Evolutionary conservation across 1,140 invertebrate genomes (phyloP).

Genomic region (Calliphora vicina): DNA sequence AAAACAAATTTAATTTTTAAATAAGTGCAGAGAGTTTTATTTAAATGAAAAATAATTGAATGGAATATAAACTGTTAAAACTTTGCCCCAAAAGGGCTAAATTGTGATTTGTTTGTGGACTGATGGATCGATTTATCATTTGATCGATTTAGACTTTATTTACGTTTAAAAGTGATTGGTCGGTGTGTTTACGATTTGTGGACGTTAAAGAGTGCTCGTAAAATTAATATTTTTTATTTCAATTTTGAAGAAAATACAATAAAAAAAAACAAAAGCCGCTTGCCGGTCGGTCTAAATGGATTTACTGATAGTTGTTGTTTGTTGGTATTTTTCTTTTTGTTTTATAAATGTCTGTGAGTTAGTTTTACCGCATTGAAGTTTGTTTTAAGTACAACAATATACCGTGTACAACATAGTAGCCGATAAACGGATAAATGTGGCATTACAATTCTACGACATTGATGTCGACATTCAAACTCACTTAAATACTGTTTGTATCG

Average conservation of each 20-base stretch:
- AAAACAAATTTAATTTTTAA: too few relatives aligned
- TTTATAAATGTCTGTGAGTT: background rate
- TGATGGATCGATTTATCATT: too few relatives aligned
- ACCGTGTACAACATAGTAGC: background rate
- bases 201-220: background rate
- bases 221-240: background rate
- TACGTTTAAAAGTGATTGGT: background rate
- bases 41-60: too few relatives aligned
- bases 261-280: background rate
- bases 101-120: background rate
- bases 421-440: slow-evolving; percentile 16
- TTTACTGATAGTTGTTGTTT: background rate
- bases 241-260: background rate
- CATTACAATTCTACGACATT: background rate
- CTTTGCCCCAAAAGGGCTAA: background rate
- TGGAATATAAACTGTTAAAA: too few relatives aligned
- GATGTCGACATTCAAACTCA: slow-evolving; percentile 8
- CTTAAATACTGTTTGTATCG: background rate
- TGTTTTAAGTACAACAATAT: background rate
- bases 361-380: background rate
- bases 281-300: background rate
- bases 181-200: background rate
- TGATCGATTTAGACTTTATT: background rate
- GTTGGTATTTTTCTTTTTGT: background rate
- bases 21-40: too few relatives aligned